phyloP scores from a whole-genome alignment of 2,797 vertebrate species.

The Sebastes nivosus region DNA sequence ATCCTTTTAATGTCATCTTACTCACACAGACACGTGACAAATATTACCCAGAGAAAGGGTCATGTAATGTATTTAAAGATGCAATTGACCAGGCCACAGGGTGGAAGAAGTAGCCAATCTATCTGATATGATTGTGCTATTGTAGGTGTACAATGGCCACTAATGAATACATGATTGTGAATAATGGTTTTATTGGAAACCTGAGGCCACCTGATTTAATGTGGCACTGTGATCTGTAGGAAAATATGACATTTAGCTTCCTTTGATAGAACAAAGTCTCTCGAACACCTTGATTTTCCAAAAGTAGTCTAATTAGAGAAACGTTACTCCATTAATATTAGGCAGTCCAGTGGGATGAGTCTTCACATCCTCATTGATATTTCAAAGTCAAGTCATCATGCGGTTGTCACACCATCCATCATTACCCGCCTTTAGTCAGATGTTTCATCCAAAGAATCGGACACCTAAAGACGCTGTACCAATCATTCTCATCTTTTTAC shows the following conservation, averaged over 20 bases:
- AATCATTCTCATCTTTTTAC: not conserved
- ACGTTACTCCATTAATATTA: conserved; percentile 17
- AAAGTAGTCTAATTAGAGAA: conserved; percentile 4
- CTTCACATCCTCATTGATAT: conserved; percentile 16
- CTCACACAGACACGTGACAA: not conserved
- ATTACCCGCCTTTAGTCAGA: not conserved
- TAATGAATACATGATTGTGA: conserved; percentile 45
- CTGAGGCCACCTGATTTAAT: not conserved
- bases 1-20: not conserved
- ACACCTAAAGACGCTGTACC: not conserved
- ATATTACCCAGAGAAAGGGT: not conserved
- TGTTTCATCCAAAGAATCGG: not conserved
- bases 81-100: conserved; percentile 1
- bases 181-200: not conserved
- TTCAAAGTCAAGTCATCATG: conserved; percentile 37
- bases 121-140: conserved; percentile 25
- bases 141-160: conserved; percentile 32
- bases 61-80: not conserved
- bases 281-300: conserved; percentile 12
- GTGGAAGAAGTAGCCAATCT: not conserved
- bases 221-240: not conserved
- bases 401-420: conserved; percentile 44
- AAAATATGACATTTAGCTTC: not conserved
- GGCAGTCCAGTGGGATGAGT: conserved; percentile 28
- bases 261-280: not conserved